phyloP scores from a whole-genome alignment of 2,888 invertebrate species.

The Dusona sp. region DNA sequence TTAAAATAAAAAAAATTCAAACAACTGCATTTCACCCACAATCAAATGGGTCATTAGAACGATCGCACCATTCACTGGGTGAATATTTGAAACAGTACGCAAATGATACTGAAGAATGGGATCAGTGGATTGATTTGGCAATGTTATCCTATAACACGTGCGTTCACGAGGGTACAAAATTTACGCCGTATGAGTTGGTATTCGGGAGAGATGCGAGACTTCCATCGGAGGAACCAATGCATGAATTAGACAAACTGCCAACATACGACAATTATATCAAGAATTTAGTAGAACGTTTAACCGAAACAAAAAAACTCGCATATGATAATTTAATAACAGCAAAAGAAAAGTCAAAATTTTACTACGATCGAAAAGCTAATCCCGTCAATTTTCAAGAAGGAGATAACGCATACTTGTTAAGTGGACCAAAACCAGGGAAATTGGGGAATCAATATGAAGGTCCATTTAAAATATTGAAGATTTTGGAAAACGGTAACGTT shows the following conservation, averaged over 20 bases:
- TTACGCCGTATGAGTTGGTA: slow-evolving; percentile 54
- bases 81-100: slow-evolving; percentile 65
- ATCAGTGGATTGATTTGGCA: slow-evolving; percentile 50
- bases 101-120: slow-evolving; percentile 42
- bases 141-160: slow-evolving; percentile 60
- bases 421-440: slow-evolving; percentile 60
- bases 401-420: slow-evolving; percentile 59
- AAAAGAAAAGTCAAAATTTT: slow-evolving; percentile 59
- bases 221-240: slow-evolving; percentile 27
- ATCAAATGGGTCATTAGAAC: slow-evolving; percentile 56
- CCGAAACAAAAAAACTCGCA: slow-evolving; percentile 44
- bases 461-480: slow-evolving; percentile 62
- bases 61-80: slow-evolving; percentile 50
- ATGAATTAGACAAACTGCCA: neutral
- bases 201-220: slow-evolving; percentile 54
- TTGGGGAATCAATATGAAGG: slow-evolving; percentile 61
- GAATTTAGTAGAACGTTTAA: slow-evolving; percentile 45
- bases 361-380: slow-evolving; percentile 60
- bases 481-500: slow-evolving; percentile 47
- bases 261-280: slow-evolving; percentile 55
- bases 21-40: slow-evolving; percentile 57
- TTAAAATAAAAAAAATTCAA: slow-evolving; percentile 61
- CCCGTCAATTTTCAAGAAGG: slow-evolving; percentile 51
- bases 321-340: slow-evolving; percentile 55
- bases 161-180: slow-evolving; percentile 44